phyloP scores from a whole-genome alignment of 2,888 invertebrate species.

The Rhodophaea formosa region DNA sequence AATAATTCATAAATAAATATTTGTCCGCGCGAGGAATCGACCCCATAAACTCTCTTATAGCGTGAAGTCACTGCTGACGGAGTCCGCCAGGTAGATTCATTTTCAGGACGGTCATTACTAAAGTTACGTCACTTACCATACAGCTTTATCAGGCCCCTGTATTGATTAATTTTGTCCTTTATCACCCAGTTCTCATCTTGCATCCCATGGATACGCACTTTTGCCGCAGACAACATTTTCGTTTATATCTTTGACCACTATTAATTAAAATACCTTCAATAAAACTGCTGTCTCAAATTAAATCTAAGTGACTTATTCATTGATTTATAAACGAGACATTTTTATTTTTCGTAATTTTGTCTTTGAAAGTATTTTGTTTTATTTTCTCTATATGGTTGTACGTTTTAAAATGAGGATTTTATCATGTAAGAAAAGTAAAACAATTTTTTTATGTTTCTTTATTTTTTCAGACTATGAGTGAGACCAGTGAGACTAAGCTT shows the following conservation, averaged over 20 bases:
- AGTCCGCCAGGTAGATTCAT: too few species aligned
- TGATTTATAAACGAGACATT: not conserved
- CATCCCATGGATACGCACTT: constrained; percentile 83
- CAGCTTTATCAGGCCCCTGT: constrained; percentile 83
- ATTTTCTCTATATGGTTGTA: too few species aligned
- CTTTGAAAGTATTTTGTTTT: not conserved
- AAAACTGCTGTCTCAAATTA: not conserved
- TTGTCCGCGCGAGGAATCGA: too few species aligned
- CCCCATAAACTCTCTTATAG: too few species aligned
- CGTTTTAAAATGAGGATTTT: too few species aligned
- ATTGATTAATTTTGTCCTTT: constrained; percentile 84
- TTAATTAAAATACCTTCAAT: not conserved
- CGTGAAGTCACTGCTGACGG: too few species aligned
- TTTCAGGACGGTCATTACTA: too few species aligned
- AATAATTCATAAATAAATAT: too few species aligned
- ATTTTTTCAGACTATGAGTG: too few species aligned
- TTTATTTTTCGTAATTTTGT: constrained; percentile 3
- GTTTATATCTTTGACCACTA: not conserved
- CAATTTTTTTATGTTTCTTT: too few species aligned
- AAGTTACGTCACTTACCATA: constrained; percentile 72
- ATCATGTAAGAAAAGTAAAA: too few species aligned
- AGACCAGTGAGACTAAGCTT: too few species aligned
- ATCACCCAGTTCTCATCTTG: constrained; percentile 84
- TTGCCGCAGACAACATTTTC: constrained; percentile 79
- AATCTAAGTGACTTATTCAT: not conserved